Base-by-base conservation (phyloP, 64 coral and sea anemone species). In the Pocillopora damicornis region DNA sequence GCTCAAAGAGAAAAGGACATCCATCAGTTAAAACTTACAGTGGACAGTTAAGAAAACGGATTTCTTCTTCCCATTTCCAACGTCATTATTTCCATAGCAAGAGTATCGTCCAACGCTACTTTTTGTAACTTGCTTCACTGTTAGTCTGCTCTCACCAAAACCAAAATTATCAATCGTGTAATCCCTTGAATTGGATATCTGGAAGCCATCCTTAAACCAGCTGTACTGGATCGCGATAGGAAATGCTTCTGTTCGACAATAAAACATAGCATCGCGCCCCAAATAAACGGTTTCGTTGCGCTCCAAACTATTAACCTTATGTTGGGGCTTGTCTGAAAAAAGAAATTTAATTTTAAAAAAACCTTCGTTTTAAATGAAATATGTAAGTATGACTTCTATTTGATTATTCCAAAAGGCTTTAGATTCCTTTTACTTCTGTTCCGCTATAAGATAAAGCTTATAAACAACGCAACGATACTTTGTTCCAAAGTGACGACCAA, bases 311-410 rank as follows among this genome's bases (percentile, higher is more conserved):
- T 60, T 92, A 9, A 92, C 85, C 17, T 71, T 71, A 20, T 71
- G 67, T 11, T 83, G 82, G 58, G 94, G 94, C 76, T 80, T 89
- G 45, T 89, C 94, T 95, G 62, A 61, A 69, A 73, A 12, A 65
- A 91, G 34, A 23, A 86, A 86, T 67, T 67, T 20, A 23, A 86
- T 78, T 67, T 67, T 20, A 2, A 18, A 67, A 67, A 7, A 8
- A 22, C 15, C 17, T 20, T 20, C 17, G 5, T 22, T 5, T 67
- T 22, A 69, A 23, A 71, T 71, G 10, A 71, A n/a, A 0, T n/a
- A 71, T 11, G 10, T n/a, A 71, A 23, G 67, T 71, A 23, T 71
- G 22, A 71, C 2, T 51, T 51, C 42, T 7, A 7, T 51, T 51
- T 2, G 42, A 51, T 51, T 51, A 7, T 51, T 51, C 42, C 0